Percentiles rank a stretch among this genome's conserved stretches.
Conservation (phyloP, 2,113 vertebrate species). For the Mesembrinibis cayennensis region DNA sequence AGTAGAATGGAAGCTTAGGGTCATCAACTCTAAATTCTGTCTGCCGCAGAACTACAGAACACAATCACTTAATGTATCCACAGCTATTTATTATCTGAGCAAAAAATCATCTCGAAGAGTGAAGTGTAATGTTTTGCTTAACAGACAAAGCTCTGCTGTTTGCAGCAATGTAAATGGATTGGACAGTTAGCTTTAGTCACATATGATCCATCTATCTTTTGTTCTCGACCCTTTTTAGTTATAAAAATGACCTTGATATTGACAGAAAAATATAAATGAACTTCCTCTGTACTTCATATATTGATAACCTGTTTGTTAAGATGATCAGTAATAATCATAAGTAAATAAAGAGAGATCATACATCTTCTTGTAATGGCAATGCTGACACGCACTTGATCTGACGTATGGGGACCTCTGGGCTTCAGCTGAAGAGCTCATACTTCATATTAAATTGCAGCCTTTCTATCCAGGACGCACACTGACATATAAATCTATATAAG, state of each 20-base stretch:
- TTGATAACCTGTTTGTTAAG: constrained; percentile 82
- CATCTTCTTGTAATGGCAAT: constrained; percentile 59
- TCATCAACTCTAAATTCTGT: not conserved
- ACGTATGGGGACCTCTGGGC: constrained; percentile 22
- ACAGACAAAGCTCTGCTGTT: not conserved
- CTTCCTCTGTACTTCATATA: constrained; percentile 76
- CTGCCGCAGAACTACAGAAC: not conserved
- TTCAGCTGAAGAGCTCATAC: not conserved
- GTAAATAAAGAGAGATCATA: constrained; percentile 74
- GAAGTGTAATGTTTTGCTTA: constrained; percentile 19
- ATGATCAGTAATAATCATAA: constrained; percentile 89
- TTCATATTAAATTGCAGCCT: not conserved
- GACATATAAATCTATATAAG: not conserved
- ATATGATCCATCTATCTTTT: constrained; percentile 66
- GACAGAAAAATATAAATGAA: constrained; percentile 81
- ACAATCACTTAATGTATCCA: constrained; percentile 4
- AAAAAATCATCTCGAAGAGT: constrained; percentile 29
- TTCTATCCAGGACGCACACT: not conserved
- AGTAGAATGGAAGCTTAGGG: not conserved
- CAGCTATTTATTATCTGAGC: constrained; percentile 9
- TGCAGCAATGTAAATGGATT: not conserved
- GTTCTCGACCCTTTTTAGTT: constrained; percentile 75
- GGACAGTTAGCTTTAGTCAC: constrained; percentile 64
- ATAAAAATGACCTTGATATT: constrained; percentile 81
- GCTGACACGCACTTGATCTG: constrained; percentile 45